Evolutionary conservation across 2,113 vertebrate species (phyloP).

Genomic region (Bambusicola thoracicus): DNA sequence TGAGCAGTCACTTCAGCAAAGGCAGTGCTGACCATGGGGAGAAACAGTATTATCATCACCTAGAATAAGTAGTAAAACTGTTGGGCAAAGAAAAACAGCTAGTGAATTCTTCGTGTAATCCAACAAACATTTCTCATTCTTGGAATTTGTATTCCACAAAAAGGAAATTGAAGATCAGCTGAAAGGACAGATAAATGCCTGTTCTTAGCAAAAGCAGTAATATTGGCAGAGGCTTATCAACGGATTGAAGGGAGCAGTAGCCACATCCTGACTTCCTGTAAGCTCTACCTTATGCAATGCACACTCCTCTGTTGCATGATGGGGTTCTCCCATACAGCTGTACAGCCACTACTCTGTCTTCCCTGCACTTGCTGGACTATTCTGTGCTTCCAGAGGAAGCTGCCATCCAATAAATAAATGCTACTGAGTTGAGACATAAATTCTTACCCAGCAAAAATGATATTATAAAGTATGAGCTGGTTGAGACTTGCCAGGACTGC

Average conservation of each 20-base stretch:
- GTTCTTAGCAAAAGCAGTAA: neutral
- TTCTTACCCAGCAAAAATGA: neutral
- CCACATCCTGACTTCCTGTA: neutral
- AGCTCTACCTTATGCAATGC: neutral
- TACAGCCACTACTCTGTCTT: neutral
- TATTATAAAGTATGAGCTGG: neutral
- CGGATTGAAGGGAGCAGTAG: neutral
- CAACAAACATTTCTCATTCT: neutral
- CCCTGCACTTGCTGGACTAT: neutral
- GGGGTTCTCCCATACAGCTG: neutral
- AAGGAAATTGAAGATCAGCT: neutral
- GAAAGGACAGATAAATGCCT: neutral
- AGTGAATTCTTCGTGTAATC: neutral
- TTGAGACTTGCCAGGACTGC: neutral
- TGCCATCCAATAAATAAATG: neutral
- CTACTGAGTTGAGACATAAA: neutral
- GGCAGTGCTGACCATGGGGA: neutral
- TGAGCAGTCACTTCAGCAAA: slow-evolving; percentile 3
- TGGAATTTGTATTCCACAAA: neutral
- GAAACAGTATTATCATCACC: neutral
- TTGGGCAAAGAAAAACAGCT: neutral
- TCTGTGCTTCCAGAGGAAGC: neutral
- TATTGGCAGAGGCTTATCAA: neutral
- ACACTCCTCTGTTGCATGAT: rapidly evolving
- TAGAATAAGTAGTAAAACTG: neutral